phyloP scores from a whole-genome alignment of 30 jellyfish, hydroid and myxozoan genomes.

The Chironex yamaguchii region DNA sequence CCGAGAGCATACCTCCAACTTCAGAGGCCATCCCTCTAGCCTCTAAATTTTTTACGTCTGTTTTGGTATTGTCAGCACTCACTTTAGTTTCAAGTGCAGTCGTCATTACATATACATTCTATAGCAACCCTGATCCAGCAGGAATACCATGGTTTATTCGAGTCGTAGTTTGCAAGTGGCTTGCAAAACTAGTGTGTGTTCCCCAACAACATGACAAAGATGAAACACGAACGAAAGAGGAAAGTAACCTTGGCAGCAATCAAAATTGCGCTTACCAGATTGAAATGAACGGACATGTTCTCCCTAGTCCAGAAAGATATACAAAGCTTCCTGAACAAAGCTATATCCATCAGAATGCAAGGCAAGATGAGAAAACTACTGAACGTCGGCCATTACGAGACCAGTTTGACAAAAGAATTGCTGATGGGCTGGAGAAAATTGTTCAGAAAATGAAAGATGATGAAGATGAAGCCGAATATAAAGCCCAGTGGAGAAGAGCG shows the following conservation, averaged over 20 bases:
- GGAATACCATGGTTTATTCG: background rate
- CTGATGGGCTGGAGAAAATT: conserved; percentile 57
- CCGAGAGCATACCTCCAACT: conserved; percentile 4
- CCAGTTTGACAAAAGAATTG: conserved; percentile 47
- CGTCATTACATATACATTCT: background rate
- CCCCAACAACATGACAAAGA: background rate
- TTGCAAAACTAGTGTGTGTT: background rate
- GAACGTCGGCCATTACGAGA: background rate
- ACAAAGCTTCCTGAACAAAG: conserved; percentile 10
- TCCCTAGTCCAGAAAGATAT: background rate
- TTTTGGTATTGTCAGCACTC: conserved; percentile 3
- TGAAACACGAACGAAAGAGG: background rate
- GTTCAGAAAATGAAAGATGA: conserved; percentile 35
- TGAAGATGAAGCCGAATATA: conserved; percentile 56
- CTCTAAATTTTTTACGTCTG: background rate
- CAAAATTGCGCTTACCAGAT: background rate
- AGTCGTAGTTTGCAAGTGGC: background rate
- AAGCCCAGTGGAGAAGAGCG: conserved; percentile 77
- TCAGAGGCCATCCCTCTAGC: conserved; percentile 9
- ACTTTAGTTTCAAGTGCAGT: background rate
- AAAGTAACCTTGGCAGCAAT: background rate
- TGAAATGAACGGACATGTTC: background rate
- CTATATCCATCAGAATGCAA: background rate
- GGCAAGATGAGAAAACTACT: background rate
- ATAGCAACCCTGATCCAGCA: background rate